phyloP scores from a whole-genome alignment of 2,888 invertebrate genomes.

The Callimorpha dominula region DNA sequence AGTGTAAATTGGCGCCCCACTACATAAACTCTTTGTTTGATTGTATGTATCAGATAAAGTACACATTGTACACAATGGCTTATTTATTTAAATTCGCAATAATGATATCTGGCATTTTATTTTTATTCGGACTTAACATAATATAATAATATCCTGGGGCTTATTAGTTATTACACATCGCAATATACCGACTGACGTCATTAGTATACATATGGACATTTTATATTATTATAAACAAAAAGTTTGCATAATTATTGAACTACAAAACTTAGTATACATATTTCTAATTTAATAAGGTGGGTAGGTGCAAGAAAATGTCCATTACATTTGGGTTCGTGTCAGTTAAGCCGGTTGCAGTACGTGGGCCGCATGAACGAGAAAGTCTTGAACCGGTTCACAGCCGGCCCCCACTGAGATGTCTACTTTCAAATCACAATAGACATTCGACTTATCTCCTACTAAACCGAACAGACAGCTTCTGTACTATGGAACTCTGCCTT shows the following conservation, averaged over 20 bases:
- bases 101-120: constrained; percentile 17
- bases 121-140: constrained; percentile 29
- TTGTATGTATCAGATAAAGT: constrained; percentile 45
- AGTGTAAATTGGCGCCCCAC: constrained; percentile 40
- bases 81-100: constrained; percentile 37
- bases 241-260: background rate
- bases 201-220: too few species aligned
- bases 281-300: constrained; percentile 58
- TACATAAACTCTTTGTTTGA: constrained; percentile 46
- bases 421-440: constrained; percentile 86
- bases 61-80: constrained; percentile 49
- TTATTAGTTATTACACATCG: background rate
- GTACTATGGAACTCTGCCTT: constrained; percentile 47
- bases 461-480: constrained; percentile 66
- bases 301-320: constrained; percentile 56
- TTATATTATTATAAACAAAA: constrained; percentile 18
- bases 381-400: constrained; percentile 81
- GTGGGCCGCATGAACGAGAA: constrained; percentile 83
- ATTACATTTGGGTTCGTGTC: constrained; percentile 58
- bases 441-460: constrained; percentile 67
- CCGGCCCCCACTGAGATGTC: constrained; percentile 74
- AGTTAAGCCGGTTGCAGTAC: constrained; percentile 60
- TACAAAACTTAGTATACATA: constrained; percentile 11
- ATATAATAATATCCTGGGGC: constrained; percentile 8
- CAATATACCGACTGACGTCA: too few species aligned